Evolutionary conservation across 1,140 invertebrate genomes (phyloP).

Genomic region (Leptinotarsa defecta): DNA sequence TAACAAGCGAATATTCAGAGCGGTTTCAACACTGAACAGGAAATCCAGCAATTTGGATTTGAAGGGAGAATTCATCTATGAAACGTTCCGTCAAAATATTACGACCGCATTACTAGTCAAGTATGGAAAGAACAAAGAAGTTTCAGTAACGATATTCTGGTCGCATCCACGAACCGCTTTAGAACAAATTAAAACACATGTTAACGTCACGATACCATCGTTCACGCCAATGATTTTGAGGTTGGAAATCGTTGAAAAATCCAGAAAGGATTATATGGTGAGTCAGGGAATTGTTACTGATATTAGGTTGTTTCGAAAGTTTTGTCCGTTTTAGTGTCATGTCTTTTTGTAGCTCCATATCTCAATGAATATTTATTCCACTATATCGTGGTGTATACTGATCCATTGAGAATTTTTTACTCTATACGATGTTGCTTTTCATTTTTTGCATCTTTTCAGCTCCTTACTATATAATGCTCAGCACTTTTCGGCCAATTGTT

Average conservation of each 20-base stretch:
- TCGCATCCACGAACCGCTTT: conserved; percentile 61
- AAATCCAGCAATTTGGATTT: conserved; percentile 57
- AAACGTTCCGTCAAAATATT: conserved; percentile 55
- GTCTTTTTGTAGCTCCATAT: too few relatives aligned
- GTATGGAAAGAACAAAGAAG: conserved; percentile 63
- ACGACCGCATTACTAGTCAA: conserved; percentile 52
- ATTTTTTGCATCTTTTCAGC: too few relatives aligned
- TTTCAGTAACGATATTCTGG: conserved; percentile 59
- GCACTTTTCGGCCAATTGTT: too few relatives aligned
- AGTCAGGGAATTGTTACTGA: conserved; percentile 28
- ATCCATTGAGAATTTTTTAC: too few relatives aligned
- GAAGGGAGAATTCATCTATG: conserved; percentile 55
- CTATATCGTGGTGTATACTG: too few relatives aligned
- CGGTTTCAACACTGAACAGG: conserved; percentile 52
- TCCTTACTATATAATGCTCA: too few relatives aligned
- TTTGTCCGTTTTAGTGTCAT: too few relatives aligned
- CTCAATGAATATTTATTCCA: too few relatives aligned
- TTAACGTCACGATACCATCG: conserved; percentile 66
- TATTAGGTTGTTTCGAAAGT: too few relatives aligned
- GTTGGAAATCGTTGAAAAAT: conserved; percentile 63
- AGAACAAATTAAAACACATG: conserved; percentile 63
- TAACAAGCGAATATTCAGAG: conserved; percentile 52
- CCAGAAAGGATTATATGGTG: conserved; percentile 63
- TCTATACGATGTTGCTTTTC: too few relatives aligned
- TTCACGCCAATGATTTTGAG: conserved; percentile 65